phyloP scores from a whole-genome alignment of 2,797 vertebrate genomes.

The Ctenochaetus hawaiiensis region DNA sequence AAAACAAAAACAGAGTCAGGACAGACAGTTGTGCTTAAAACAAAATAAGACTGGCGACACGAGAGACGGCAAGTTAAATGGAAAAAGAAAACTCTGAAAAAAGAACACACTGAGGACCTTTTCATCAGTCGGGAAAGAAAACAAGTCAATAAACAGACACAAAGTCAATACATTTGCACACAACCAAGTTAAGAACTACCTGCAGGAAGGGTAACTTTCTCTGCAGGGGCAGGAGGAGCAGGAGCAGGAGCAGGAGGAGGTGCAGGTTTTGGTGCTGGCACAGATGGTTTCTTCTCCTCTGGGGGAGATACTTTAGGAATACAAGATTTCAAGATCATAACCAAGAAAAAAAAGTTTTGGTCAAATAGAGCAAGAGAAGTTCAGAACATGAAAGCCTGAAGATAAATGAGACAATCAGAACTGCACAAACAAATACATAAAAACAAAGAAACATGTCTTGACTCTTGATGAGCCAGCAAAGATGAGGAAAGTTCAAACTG shows the following conservation, averaged over 20 bases:
- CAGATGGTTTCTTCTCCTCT: constrained; percentile 65
- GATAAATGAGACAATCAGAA: neutral
- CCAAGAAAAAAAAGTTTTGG: neutral
- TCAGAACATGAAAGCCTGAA: neutral
- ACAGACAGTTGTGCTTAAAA: neutral
- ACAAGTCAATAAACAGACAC: neutral
- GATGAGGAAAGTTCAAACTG: constrained; percentile 6
- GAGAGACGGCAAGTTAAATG: neutral
- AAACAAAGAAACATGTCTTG: constrained; percentile 9
- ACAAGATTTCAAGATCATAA: constrained; percentile 60
- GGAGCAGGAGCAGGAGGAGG: constrained; percentile 18
- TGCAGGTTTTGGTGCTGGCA: constrained; percentile 39
- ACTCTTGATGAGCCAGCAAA: constrained; percentile 21
- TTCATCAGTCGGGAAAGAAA: neutral
- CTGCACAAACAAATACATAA: neutral
- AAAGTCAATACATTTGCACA: constrained; percentile 16
- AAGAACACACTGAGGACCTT: neutral
- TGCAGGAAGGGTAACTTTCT: constrained; percentile 85
- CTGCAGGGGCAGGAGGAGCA: constrained; percentile 61
- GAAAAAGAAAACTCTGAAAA: neutral
- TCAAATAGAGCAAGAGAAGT: neutral
- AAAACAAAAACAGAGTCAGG: constrained; percentile 36
- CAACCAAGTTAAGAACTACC: constrained; percentile 78
- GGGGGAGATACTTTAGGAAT: constrained; percentile 58
- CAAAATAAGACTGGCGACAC: constrained; percentile 10